phyloP scores from a whole-genome alignment of 2,113 vertebrate genomes.

The Mus pahari region DNA sequence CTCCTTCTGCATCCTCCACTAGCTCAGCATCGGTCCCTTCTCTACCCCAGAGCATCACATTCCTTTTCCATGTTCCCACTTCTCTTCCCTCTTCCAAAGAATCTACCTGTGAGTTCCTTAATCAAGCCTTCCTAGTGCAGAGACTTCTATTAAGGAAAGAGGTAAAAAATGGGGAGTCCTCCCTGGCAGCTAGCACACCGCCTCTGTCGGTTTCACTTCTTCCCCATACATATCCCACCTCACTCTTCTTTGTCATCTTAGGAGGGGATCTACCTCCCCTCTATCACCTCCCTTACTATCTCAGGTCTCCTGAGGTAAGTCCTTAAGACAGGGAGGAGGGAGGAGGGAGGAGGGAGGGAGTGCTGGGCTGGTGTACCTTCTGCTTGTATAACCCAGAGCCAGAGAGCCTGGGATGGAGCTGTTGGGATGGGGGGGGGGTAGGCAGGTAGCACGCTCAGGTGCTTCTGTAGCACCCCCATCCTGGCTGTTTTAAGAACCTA shows the following conservation, averaged over 20 bases:
- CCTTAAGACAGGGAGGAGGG: neutral
- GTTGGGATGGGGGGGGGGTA: neutral
- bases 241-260: neutral
- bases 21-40: neutral
- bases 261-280: neutral
- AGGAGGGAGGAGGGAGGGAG: neutral
- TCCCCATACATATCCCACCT: neutral
- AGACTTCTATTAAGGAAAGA: neutral
- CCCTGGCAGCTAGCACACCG: neutral
- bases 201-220: neutral
- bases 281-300: neutral
- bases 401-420: neutral
- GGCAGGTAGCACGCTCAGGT: neutral
- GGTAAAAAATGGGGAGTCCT: neutral
- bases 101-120: neutral
- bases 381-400: neutral
- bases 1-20: neutral
- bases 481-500: neutral
- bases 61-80: neutral
- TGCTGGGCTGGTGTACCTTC: neutral
- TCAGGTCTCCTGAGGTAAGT: neutral
- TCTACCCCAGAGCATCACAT: neutral
- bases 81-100: neutral
- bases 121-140: constrained; percentile 20
- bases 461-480: neutral